phyloP scores from a whole-genome alignment of 2,113 vertebrate species.

The human region GRCh38 chr5:67271501-67272000 shows the following conservation, averaged over 20 bases:
- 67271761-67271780: background rate
- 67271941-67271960: background rate
- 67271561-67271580: conserved; percentile 4
- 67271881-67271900: background rate
- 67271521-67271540: background rate
- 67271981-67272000: background rate
- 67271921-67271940: background rate
- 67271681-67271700: background rate
- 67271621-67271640: background rate
- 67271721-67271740: background rate
- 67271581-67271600: conserved; percentile 14
- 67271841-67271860: background rate
- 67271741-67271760: background rate
- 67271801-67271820: background rate
- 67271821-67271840: background rate
- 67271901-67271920: background rate
- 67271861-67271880: background rate
- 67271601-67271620: conserved; percentile 1
- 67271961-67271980: background rate
- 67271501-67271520: background rate
- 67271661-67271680: background rate
- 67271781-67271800: background rate
- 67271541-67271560: background rate
- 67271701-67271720: background rate
- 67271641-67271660: background rate